Conservation (phyloP, 2,888 invertebrate genomes). For the Palloptera scutellata region DNA sequence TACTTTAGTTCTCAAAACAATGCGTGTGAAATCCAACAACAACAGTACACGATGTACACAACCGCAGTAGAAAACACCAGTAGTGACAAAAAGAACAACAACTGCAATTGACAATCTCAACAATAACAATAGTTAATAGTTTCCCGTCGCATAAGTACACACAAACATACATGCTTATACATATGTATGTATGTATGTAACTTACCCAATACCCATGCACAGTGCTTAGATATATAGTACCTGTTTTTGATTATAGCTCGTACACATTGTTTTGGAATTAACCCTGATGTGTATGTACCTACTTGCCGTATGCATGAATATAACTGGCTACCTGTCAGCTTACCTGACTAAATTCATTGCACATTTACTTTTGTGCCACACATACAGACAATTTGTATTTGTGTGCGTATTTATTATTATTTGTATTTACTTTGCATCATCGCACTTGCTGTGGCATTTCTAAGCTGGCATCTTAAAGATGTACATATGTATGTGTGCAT, state of each 20-base stretch:
- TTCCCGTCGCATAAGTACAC: background rate
- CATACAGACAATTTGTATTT: background rate
- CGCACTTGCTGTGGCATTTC: slow-evolving; percentile 10
- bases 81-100: slow-evolving; percentile 11
- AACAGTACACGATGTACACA: background rate
- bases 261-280: background rate
- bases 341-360: background rate
- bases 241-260: background rate
- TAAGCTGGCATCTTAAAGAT: slow-evolving; percentile 2
- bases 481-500: slow-evolving; percentile 32
- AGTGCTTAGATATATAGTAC: background rate
- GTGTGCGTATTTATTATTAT: too few species aligned
- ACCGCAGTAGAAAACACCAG: slow-evolving; percentile 21
- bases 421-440: slow-evolving; percentile 16
- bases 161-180: background rate
- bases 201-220: background rate
- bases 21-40: slow-evolving; percentile 50
- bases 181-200: background rate
- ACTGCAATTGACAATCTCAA: background rate
- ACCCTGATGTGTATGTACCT: background rate
- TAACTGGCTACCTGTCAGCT: background rate
- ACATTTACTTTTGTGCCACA: too few species aligned
- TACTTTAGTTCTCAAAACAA: background rate
- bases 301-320: background rate
- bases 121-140: slow-evolving; percentile 1